Evolutionary conservation across 2,113 vertebrate genomes (phyloP), one percentile per base, ranked within the genome.

Genomic region (Eleginops maclovinus): DNA sequence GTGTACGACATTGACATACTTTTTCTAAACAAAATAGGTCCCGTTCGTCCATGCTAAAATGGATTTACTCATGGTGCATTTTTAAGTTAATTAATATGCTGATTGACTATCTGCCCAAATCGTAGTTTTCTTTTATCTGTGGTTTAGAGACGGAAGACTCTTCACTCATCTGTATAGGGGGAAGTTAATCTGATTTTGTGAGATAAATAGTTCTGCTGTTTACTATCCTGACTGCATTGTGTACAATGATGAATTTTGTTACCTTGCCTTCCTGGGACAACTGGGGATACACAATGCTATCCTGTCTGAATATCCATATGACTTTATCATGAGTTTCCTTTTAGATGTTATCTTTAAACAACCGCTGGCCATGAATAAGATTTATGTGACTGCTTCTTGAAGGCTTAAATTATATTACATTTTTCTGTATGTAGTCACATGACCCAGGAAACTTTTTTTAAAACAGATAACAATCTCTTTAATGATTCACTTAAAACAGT

Each of bases 371-470:
- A 46, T 43, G 19, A 19, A 59, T n/a, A 41, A 3, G 22, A 70
- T 64, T 28, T 28, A 58, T 66, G 21, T 12, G 14, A 22, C 56
- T 55, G 62, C 14, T 24, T 53, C 12, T 28, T 21, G 3, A 28
- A 53, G n/a, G 7, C 49, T 9, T 56, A 4, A 47, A 55, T 53
- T 64, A 60, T 63, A 43, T 17, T 78, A 54, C 70, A 40, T 79
- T 40, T 85, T 81, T 78, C 51, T 64, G 26, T 4, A 24, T 50
- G 10, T 22, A 74, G 28, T 72, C 70, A 64, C 59, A 11, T 67
- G 31, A 53, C 22, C 59, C 31, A 53, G 16, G 22, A 51, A 61
- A 59, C 24, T 79, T 43, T 46, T 24, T 8, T 22, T 71, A 16
- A 76, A 65, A 49, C 58, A 55, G 71, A 55, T 75, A 59, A 49